phyloP scores from a whole-genome alignment of 2,797 vertebrate genomes.

The Nyctalus aviator region DNA sequence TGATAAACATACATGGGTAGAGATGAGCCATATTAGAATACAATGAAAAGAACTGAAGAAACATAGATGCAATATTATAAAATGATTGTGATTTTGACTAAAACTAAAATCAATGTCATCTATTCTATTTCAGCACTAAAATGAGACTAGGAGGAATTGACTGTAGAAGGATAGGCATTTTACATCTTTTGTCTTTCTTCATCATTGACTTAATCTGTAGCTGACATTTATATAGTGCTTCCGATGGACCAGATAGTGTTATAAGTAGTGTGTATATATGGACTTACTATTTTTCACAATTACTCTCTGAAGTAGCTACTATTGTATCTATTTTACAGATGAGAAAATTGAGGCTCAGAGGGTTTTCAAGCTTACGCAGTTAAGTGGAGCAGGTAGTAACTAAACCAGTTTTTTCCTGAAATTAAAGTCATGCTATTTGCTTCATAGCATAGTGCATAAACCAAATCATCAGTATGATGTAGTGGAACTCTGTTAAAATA shows the following conservation, averaged over 20 bases:
- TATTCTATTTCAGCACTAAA: not conserved
- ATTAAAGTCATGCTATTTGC: not conserved
- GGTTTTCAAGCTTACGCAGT: not conserved
- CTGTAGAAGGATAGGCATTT: not conserved
- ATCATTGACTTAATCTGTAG: not conserved
- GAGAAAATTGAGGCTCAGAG: not conserved
- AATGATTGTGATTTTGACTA: not conserved
- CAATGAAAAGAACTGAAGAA: not conserved
- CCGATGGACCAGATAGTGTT: not conserved
- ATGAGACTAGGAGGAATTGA: not conserved
- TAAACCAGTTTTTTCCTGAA: not conserved
- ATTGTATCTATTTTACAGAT: not conserved
- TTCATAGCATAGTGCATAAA: not conserved
- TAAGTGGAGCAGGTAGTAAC: not conserved
- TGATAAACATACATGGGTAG: not conserved
- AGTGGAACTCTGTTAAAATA: slow-evolving; percentile 11
- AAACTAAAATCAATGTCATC: not conserved
- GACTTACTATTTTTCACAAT: not conserved
- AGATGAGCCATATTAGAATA: not conserved
- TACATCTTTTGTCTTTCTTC: not conserved
- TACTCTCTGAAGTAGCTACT: not conserved
- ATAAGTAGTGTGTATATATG: not conserved
- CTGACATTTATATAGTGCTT: not conserved
- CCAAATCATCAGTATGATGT: not conserved
- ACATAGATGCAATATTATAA: not conserved